A percentile compares a stretch with the other conserved stretches of the same genome.
These are phyloP conservation scores for Pitangus sulphuratus DNA, from an alignment of 2,797 vertebrate genomes.

Conservation along the genomic window DNA sequence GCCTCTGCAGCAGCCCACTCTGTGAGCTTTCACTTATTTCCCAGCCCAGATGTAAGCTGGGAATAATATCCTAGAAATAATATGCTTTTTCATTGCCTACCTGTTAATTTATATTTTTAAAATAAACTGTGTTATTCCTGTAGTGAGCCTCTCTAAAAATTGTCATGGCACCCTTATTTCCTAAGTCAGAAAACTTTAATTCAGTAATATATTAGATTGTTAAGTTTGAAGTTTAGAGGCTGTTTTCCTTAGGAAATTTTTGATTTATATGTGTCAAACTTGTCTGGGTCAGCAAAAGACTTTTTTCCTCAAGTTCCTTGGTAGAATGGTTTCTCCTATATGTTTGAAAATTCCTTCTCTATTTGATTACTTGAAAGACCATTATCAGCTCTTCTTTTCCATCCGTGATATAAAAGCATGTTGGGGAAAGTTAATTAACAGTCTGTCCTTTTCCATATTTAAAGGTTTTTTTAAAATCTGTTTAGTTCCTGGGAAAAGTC, in stretches of 20 bases:
- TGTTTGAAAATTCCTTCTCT: neutral
- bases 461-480: conserved; percentile 9
- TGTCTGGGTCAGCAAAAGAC: neutral
- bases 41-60: neutral
- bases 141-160: neutral
- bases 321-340: neutral
- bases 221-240: neutral
- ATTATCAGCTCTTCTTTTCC: neutral
- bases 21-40: neutral
- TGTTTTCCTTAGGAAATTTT: neutral
- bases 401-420: neutral
- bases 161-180: neutral
- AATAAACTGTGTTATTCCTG: neutral
- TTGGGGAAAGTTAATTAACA: conserved; percentile 18
- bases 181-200: neutral
- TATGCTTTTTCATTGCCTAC: neutral
- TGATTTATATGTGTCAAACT: neutral
- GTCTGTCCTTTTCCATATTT: conserved; percentile 23
- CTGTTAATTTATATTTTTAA: neutral
- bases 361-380: neutral
- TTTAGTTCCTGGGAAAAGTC: neutral
- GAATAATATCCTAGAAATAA: neutral
- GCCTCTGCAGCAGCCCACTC: neutral
- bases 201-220: neutral
- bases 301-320: neutral